Conservation (phyloP, 2,888 invertebrate species). For the Idaea biselata region DNA sequence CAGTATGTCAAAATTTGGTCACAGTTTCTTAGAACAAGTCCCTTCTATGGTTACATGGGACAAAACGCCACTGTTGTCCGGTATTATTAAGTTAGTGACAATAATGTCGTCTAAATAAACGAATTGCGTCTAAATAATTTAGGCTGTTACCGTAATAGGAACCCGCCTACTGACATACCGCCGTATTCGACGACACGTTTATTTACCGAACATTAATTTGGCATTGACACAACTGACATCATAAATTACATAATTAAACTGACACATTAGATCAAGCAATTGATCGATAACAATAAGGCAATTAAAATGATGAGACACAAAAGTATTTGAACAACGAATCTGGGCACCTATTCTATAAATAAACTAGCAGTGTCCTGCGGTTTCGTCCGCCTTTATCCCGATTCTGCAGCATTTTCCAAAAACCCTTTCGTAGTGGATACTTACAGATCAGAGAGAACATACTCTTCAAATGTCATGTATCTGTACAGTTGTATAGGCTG, state of each 20-base stretch:
- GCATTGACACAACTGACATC: conserved; percentile 29
- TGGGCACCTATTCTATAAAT: conserved; percentile 9
- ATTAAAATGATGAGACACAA: conserved; percentile 46
- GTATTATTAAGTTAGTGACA: neutral
- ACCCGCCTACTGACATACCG: neutral
- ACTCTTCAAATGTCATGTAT: too few species aligned
- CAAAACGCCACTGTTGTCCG: too few species aligned
- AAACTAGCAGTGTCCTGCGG: conserved; percentile 24
- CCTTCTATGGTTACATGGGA: too few species aligned
- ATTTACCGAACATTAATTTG: conserved; percentile 21
- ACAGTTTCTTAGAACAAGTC: too few species aligned
- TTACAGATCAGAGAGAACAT: too few species aligned
- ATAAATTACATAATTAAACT: conserved; percentile 38
- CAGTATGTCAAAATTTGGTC: too few species aligned
- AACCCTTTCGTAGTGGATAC: too few species aligned
- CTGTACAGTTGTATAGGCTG: too few species aligned
- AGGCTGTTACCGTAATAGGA: neutral
- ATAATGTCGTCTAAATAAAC: neutral
- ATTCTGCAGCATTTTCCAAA: too few species aligned
- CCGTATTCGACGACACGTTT: neutral
- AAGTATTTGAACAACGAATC: conserved; percentile 58
- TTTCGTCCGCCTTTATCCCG: too few species aligned
- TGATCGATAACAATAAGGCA: conserved; percentile 58
- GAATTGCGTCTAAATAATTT: neutral
- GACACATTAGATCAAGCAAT: conserved; percentile 48